Evolutionary conservation across 2,113 vertebrate species (phyloP), one percentile per base, ranked within the genome.

Genomic region (Sinocyclocheilus anophthalmus): DNA sequence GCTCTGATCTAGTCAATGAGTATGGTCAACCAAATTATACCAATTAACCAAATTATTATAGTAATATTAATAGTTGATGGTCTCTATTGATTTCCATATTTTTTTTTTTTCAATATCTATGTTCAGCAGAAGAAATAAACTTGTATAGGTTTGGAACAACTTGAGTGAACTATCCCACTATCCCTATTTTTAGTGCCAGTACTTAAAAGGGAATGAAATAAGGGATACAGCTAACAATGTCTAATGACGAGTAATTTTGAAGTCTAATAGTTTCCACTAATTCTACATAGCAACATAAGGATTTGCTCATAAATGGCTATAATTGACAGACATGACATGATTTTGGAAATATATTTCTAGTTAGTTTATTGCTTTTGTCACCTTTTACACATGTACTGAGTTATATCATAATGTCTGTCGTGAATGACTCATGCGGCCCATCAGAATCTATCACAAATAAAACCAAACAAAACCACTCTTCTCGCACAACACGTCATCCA

Each of bases 361-460:
- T 24, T 76, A 76, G n/a, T 14, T 33, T 26, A 26, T 24, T 45
- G 13, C n/a, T 67, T 78, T 14, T 78, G 22, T 10, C 50, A 37
- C 24, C 59, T 85, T 33, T 18, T 70, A 33, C 24, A 53, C 50
- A 37, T 24, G n/a, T 80, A 42, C 57, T n/a, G 20, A 8, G 14
- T 85, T 59, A 72, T 33, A n/a, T 59, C 12, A 79, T 20, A 53
- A 37, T 63, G n/a, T 80, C 39, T 82, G n/a, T 45, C 26, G n/a
- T 30, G 30, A 24, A 78, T 86, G 76, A 79, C 82, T 85, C 76
- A 84, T n/a, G 65, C 55, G 30, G 65, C 42, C 37, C 37, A 42
- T 76, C 24, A 50, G 63, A 73, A 57, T 76, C 50, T 59, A 33
- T 48, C 22, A 9, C 70, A 37, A 76, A 37, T 33, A 81, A 33